phyloP scores from a whole-genome alignment of 2,113 vertebrate genomes.

The Odontophorus gujanensis region DNA sequence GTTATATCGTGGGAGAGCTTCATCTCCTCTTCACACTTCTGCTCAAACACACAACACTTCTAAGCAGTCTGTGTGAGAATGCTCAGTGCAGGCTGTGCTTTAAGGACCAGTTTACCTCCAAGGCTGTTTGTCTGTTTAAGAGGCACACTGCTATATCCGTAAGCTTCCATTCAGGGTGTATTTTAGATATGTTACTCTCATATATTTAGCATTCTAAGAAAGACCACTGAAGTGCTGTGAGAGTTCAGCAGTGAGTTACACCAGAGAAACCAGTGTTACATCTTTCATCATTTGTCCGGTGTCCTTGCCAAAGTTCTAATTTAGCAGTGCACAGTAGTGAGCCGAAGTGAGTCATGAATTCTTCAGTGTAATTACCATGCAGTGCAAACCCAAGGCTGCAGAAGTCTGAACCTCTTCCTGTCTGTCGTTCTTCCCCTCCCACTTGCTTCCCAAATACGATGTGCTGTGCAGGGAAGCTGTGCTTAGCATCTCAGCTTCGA shows the following conservation, averaged over 20 bases:
- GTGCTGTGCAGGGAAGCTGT: slow-evolving; percentile 11
- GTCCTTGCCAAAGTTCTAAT: slow-evolving; percentile 66
- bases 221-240: background rate
- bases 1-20: background rate
- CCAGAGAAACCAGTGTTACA: slow-evolving; percentile 58
- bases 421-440: slow-evolving; percentile 39
- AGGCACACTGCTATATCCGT: background rate
- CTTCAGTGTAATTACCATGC: slow-evolving; percentile 65
- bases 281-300: slow-evolving; percentile 63
- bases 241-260: slow-evolving; percentile 15
- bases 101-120: background rate
- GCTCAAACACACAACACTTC: background rate
- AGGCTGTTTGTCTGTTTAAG: background rate
- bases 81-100: background rate
- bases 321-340: slow-evolving; percentile 63
- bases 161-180: background rate
- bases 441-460: background rate
- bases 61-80: background rate
- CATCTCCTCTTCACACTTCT: background rate
- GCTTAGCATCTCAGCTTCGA: slow-evolving; percentile 1
- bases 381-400: slow-evolving; percentile 60
- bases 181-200: background rate
- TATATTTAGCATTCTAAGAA: background rate
- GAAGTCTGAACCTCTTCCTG: slow-evolving; percentile 74
- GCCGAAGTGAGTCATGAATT: slow-evolving; percentile 74